Conservation (phyloP, 2,888 invertebrate species). For the Leptinotarsa haldemani region DNA sequence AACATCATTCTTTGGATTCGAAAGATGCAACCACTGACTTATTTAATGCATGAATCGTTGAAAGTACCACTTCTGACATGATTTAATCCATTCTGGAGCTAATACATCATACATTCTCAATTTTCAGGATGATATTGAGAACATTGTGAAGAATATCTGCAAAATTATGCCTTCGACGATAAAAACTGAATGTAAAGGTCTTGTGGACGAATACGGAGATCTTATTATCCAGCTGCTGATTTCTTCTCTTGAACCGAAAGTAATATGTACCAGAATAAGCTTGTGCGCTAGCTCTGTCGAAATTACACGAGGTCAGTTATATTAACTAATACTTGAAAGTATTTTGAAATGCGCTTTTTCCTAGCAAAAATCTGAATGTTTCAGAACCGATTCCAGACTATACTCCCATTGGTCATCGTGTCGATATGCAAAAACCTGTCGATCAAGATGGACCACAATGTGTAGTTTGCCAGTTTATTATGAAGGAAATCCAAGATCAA, state of each 20-base stretch:
- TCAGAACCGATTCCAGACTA: conserved; percentile 76
- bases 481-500: conserved; percentile 79
- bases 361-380: conserved; percentile 26
- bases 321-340: too few species aligned
- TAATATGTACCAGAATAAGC: conserved; percentile 77
- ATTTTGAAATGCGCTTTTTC: too few species aligned
- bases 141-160: conserved; percentile 77
- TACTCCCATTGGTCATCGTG: conserved; percentile 68
- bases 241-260: conserved; percentile 75
- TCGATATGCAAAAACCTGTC: conserved; percentile 32
- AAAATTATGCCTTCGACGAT: conserved; percentile 77
- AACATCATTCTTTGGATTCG: too few species aligned
- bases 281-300: conserved; percentile 68
- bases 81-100: background rate
- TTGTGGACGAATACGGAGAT: conserved; percentile 65
- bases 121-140: conserved; percentile 75
- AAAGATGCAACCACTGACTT: too few species aligned
- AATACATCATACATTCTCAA: background rate
- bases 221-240: conserved; percentile 76
- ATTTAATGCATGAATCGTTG: too few species aligned
- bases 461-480: conserved; percentile 83
- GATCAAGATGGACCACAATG: conserved; percentile 67
- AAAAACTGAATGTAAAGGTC: conserved; percentile 53
- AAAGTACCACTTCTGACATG: background rate
- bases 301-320: conserved; percentile 18